phyloP scores from a whole-genome alignment of 2,113 vertebrate species.

The Corythornis cristatus region DNA sequence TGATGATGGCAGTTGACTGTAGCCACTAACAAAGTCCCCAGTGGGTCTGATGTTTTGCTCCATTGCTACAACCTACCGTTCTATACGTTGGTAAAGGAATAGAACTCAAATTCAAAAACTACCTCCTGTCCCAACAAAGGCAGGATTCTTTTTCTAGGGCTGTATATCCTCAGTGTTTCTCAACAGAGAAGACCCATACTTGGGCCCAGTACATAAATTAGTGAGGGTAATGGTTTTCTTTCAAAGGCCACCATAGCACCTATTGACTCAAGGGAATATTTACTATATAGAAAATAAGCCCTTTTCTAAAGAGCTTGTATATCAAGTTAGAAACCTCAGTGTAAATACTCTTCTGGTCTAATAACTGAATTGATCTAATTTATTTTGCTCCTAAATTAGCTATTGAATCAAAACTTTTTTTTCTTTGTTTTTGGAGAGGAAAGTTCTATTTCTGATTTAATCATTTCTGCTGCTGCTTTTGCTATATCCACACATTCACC shows the following conservation, averaged over 20 bases:
- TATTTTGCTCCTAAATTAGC: neutral
- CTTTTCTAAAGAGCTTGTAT: neutral
- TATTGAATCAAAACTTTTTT: neutral
- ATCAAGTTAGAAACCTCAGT: neutral
- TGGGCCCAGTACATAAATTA: neutral
- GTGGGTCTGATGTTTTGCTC: neutral
- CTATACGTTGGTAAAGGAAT: neutral
- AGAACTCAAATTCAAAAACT: neutral
- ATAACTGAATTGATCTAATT: neutral
- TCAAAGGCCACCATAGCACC: neutral
- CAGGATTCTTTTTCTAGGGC: neutral
- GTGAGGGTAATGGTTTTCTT: neutral
- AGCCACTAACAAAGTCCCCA: neutral
- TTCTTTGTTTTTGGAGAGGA: neutral
- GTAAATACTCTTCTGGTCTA: neutral
- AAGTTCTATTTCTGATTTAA: neutral
- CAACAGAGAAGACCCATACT: fast-evolving
- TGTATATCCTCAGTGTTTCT: neutral
- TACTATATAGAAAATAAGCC: neutral
- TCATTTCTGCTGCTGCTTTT: neutral
- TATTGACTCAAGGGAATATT: neutral
- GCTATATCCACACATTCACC: neutral
- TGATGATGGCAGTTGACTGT: neutral
- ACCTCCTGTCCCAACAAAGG: neutral
- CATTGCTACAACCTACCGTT: neutral